Evolutionary conservation across 2,113 vertebrate species (phyloP).

Genomic region (Callipepla californica): DNA sequence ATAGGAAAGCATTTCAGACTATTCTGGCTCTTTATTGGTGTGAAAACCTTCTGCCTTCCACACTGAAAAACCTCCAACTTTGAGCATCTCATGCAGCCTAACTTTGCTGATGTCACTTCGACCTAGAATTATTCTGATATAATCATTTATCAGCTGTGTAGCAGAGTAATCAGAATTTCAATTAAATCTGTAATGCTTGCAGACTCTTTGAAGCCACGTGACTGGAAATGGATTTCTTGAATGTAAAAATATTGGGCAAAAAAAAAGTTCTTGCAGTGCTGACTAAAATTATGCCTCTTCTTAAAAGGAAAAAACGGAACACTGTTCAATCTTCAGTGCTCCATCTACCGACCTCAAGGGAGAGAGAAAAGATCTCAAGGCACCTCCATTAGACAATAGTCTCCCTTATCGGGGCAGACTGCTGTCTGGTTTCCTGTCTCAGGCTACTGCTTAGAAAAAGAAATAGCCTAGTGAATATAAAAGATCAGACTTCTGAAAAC

Average conservation of each 20-base stretch:
- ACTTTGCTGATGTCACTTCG: background rate
- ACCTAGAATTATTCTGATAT: background rate
- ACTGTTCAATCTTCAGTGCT: background rate
- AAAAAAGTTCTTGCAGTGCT: background rate
- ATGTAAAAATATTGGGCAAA: background rate
- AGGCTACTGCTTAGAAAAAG: constrained; percentile 79
- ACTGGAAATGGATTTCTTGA: background rate
- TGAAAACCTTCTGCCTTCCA: background rate
- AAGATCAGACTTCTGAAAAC: constrained; percentile 66
- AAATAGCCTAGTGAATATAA: constrained; percentile 69
- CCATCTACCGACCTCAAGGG: constrained; percentile 40
- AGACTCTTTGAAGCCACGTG: background rate
- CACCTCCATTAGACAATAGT: constrained; percentile 77
- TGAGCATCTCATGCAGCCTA: background rate
- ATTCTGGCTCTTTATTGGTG: background rate
- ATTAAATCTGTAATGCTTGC: background rate
- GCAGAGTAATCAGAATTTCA: background rate
- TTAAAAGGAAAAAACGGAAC: background rate
- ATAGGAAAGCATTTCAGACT: background rate
- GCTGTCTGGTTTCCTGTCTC: constrained; percentile 88
- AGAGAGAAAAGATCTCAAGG: constrained; percentile 43
- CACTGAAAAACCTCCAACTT: background rate
- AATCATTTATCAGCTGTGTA: background rate
- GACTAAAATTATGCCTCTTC: background rate
- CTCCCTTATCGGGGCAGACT: constrained; percentile 78